Evolutionary conservation across 2,113 vertebrate genomes (phyloP), one percentile per base, ranked within the genome.

Genomic region (Sporophila hypoxantha): DNA sequence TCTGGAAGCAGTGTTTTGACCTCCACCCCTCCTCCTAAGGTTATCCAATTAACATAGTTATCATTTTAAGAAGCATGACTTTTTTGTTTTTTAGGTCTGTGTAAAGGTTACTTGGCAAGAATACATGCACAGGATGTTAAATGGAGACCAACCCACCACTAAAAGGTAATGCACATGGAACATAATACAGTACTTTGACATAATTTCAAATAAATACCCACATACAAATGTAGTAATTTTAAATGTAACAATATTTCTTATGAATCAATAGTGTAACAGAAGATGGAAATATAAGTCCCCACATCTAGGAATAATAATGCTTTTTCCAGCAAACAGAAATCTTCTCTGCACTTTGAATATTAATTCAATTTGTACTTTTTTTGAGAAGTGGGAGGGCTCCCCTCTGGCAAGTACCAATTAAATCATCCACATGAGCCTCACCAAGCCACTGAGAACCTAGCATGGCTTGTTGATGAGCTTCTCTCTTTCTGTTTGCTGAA

Each of bases 281-380:
- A 98, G 97, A 97, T 98, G 97, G 98, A 98, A 97, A 97, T 96
- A 97, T 83, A 97, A 98, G 97, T 97, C 98, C 97, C 97, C 98
- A 98, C 97, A 96, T 98, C 98, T 98, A 98, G 97, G 96, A 97
- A 97, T 98, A 97, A 98, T 96, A 97, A 95, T 95, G 97, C 94
- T 95, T 47, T 95, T 98, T 99, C 98, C 99, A 99, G 98, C 98
- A 99, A 99, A 99, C 99, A 99, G 98, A 99, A 99, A 98, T 97
- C 96, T 89, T 97, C 92, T 91, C 76, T 59, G 57, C 42, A 22
- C 78, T 50, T 23, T 55, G 88, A 95, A 79, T 67, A 94, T 93
- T 91, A 95, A 91, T 95, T 96, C 94, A 97, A 98, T 98, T 99
- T 98, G 96, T 96, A 97, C 95, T 98, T 94, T 60, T 93, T 88